A percentile compares a stretch with the other conserved stretches of the same genome.
These are phyloP conservation scores for Atherinosoma microstoma DNA, from an alignment of 2,797 vertebrate species.

Conservation along the genomic window DNA sequence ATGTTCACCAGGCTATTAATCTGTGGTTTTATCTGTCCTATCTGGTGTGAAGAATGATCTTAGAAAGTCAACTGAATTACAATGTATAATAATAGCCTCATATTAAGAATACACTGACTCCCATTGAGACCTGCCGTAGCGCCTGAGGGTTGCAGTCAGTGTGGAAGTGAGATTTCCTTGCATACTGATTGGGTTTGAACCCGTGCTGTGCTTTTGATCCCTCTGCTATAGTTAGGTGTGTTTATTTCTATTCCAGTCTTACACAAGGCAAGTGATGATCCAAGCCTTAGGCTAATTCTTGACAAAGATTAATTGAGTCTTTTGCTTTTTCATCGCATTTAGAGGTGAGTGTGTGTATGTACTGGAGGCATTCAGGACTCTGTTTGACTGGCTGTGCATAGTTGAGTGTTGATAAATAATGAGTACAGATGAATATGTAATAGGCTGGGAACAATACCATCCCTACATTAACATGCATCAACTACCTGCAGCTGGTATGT, in stretches of 20 bases:
- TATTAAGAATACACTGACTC: slow-evolving; percentile 27
- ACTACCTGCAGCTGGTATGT: slow-evolving; percentile 32
- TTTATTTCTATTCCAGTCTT: slow-evolving; percentile 57
- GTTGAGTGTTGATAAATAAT: slow-evolving; percentile 55
- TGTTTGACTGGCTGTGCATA: slow-evolving; percentile 25
- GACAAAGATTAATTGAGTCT: slow-evolving; percentile 69
- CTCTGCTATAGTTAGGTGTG: slow-evolving; percentile 27
- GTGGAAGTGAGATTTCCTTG: slow-evolving; percentile 54
- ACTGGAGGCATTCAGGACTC: slow-evolving; percentile 18
- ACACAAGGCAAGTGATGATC: slow-evolving; percentile 60
- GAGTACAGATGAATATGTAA: slow-evolving; percentile 50
- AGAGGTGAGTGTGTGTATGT: slow-evolving; percentile 1
- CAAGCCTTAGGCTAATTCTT: slow-evolving; percentile 59
- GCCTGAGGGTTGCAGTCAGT: slow-evolving; percentile 23
- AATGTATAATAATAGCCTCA: slow-evolving; percentile 25
- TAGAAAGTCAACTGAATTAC: slow-evolving; percentile 28
- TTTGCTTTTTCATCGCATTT: slow-evolving; percentile 31
- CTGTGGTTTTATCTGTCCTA: slow-evolving; percentile 7
- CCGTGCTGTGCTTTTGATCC: slow-evolving; percentile 32
- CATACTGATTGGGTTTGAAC: slow-evolving; percentile 50
- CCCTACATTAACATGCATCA: slow-evolving; percentile 53
- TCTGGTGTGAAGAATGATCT: slow-evolving; percentile 3
- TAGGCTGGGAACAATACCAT: slow-evolving; percentile 48
- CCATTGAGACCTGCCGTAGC: neutral
- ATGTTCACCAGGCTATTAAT: neutral